Base-by-base conservation (phyloP, 64 coral and sea anemone species). In the Orbicella faveolata region DNA sequence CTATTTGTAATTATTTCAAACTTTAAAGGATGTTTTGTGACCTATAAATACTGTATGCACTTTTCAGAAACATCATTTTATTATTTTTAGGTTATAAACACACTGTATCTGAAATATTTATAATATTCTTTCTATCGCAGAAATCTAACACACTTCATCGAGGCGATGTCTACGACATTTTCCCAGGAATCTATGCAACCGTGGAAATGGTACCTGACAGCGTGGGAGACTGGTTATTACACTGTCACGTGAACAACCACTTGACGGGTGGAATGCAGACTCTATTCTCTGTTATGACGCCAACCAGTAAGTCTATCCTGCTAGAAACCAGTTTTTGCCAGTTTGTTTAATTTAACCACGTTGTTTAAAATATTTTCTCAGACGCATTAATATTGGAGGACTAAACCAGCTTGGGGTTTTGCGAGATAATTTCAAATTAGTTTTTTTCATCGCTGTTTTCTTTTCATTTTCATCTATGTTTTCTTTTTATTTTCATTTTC, bases 221-320 rank as follows among this genome's bases (percentile, higher is more conserved):
- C 34, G 89, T 80, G 79, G 94, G 94, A 14, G 74, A 78, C 2
- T 95, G 94, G 94, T 68, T 95, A 79, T 85, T 95, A 15, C 94
- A 95, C 62, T 95, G 94, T 89, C 94, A 95, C 90, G 94, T 95
- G 89, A 92, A 95, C 79, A 90, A 95, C 16, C 73, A 78, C 34
- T 21, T 89, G 52, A 17, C 23, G 20, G 36, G 54, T 34, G 87
- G 87, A 78, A 89, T 77, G 87, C 51, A 89, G 33, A 70, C 83
- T 23, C 34, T 34, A 41, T 86, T 86, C 64, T 36, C 64, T 21
- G 83, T 86, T 35, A 48, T 67, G 66, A 53, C 19, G 30, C n/a
- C 16, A 12, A 61, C 48, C 18, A 33, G 33, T 52, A n/a, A 83
- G 80, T 83, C 20, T 3, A 39, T 20, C 21, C 17, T 39, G 55